Conservation (phyloP, 1,140 invertebrate species). For the Heterodera schachtii region DNA sequence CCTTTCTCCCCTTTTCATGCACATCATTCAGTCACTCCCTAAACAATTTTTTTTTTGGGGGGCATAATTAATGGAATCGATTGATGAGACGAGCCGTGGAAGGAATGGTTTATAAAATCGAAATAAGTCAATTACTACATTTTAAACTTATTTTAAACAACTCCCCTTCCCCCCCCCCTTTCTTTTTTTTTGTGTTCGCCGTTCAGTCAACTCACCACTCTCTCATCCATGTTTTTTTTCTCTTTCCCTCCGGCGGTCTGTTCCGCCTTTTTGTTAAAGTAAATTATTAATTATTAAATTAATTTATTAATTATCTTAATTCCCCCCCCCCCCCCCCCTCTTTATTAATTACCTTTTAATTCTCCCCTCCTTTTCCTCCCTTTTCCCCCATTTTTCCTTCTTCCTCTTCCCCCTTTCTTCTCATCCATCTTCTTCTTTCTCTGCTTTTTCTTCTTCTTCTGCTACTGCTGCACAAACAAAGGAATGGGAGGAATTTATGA, state of each 20-base stretch:
- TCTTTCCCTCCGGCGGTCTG: not conserved
- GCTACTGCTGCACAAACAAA: not conserved
- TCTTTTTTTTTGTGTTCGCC: not conserved
- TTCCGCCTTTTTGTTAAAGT: not conserved
- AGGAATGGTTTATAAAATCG: not conserved
- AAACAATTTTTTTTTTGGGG: not conserved
- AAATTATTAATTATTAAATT: no score
- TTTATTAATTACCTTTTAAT: no score
- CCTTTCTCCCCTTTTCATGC: not conserved
- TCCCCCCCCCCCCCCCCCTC: not conserved
- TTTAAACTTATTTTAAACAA: not conserved
- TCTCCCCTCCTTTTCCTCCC: not conserved
- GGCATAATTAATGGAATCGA: not conserved
- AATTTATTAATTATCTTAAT: not conserved
- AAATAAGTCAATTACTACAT: not conserved
- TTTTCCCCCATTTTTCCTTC: not conserved
- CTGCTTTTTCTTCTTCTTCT: not conserved
- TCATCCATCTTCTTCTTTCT: not conserved
- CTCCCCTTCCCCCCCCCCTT: no score
- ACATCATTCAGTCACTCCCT: constrained; percentile 1
- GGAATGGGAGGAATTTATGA: not conserved
- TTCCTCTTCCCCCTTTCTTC: not conserved
- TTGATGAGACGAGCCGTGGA: not conserved
- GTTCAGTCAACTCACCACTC: not conserved
- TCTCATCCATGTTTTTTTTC: not conserved